A percentile compares a stretch with the other conserved stretches of the same genome.
phyloP scores from a whole-genome alignment of 1,140 invertebrate genomes.

The Eriocheir sinensis region DNA sequence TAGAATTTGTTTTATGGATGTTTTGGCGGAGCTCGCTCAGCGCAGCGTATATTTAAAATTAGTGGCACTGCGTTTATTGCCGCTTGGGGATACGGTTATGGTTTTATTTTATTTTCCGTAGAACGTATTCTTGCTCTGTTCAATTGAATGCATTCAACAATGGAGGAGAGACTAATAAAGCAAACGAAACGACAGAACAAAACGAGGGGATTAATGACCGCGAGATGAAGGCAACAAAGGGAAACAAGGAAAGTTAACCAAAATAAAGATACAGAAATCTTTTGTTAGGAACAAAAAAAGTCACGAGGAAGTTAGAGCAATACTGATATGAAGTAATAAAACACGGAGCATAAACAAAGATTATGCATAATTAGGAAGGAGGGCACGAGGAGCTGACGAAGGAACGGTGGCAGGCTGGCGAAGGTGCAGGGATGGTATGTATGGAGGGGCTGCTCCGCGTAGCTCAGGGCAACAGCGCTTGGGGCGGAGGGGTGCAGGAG shows the following conservation, averaged over 20 bases:
- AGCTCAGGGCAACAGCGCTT: too few relatives aligned
- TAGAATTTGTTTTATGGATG: background rate
- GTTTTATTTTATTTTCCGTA: too few relatives aligned
- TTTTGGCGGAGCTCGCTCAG: background rate
- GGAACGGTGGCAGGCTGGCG: background rate
- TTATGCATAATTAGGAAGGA: slow-evolving; percentile 16
- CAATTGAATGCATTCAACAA: background rate
- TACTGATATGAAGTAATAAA: too few relatives aligned
- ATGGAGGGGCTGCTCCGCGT: too few relatives aligned
- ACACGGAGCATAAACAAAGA: background rate
- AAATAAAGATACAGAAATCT: slow-evolving; percentile 5
- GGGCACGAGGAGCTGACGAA: background rate
- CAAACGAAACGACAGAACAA: background rate
- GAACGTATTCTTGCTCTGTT: background rate
- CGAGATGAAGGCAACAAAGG: background rate
- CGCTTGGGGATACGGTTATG: background rate
- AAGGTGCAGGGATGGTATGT: too few relatives aligned
- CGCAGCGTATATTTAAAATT: background rate
- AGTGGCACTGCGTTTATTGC: background rate
- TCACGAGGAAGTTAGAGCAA: background rate
- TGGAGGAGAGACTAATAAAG: background rate
- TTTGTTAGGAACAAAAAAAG: background rate
- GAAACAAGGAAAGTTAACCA: slow-evolving; percentile 14
- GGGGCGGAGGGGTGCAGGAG: too few relatives aligned
- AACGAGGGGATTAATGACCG: background rate